These are phyloP conservation scores for Copidosoma aretas DNA, from an alignment of 2,888 invertebrate species.

Conservation along the genomic window DNA sequence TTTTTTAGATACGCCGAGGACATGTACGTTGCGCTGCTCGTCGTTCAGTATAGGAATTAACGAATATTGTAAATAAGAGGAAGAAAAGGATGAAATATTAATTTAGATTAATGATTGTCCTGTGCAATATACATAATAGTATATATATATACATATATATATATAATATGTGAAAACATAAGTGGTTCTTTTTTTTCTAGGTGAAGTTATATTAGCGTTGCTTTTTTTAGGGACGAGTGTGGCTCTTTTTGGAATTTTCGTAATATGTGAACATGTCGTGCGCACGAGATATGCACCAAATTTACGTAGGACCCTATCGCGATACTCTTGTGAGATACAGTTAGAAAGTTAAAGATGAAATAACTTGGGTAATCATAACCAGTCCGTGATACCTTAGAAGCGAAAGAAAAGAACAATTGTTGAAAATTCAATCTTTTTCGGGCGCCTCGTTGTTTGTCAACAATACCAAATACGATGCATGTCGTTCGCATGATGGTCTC, in stretches of 20 bases:
- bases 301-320: background rate
- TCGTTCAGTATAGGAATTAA: constrained; percentile 29
- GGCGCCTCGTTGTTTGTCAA: constrained; percentile 4
- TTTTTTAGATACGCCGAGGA: constrained; percentile 11
- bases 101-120: constrained; percentile 20
- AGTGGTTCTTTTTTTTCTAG: constrained; percentile 23
- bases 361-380: constrained; percentile 29
- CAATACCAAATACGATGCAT: constrained; percentile 12
- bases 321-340: constrained; percentile 3
- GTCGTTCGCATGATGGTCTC: constrained; percentile 18
- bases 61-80: constrained; percentile 15
- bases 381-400: constrained; percentile 35
- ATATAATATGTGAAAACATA: background rate
- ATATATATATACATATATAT: constrained; percentile 6
- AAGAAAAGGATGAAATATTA: constrained; percentile 5
- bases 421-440: constrained; percentile 5
- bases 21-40: constrained; percentile 26
- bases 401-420: constrained; percentile 2
- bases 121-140: constrained; percentile 33
- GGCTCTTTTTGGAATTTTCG: constrained; percentile 19
- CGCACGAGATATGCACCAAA: background rate
- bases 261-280: constrained; percentile 5
- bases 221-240: constrained; percentile 8
- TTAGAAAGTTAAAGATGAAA: background rate
- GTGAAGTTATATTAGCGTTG: constrained; percentile 20